These are phyloP conservation scores for Charanyca ferruginea DNA, from an alignment of 2,888 invertebrate species.

Conservation along the genomic window DNA sequence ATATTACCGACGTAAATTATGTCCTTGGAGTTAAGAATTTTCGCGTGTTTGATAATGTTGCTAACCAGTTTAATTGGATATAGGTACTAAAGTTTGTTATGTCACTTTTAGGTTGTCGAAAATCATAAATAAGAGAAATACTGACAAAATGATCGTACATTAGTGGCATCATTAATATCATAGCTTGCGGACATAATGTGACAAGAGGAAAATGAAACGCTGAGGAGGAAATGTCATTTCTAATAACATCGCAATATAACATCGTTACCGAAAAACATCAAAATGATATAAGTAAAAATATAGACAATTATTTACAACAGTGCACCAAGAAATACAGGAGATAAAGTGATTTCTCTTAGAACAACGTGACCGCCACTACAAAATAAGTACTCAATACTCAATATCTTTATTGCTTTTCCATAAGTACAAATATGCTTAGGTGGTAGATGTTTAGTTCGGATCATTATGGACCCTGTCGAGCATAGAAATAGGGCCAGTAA, in stretches of 20 bases:
- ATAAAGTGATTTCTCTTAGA: not conserved
- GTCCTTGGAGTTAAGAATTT: slow-evolving; percentile 40
- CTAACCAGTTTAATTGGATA: slow-evolving; percentile 4
- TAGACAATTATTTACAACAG: slow-evolving; percentile 23
- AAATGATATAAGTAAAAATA: slow-evolving; percentile 61
- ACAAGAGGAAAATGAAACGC: slow-evolving; percentile 62
- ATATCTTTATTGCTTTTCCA: too few species aligned
- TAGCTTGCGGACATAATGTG: slow-evolving; percentile 68
- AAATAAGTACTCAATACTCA: too few species aligned
- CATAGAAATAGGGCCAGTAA: too few species aligned
- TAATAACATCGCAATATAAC: slow-evolving; percentile 57
- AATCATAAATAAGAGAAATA: not conserved
- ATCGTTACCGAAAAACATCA: slow-evolving; percentile 64
- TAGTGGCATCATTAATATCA: slow-evolving; percentile 69
- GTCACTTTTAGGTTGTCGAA: not conserved
- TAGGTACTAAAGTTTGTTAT: not conserved
- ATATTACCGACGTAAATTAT: slow-evolving; percentile 53
- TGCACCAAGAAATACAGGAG: slow-evolving; percentile 1
- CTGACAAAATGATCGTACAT: slow-evolving; percentile 42
- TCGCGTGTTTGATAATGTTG: slow-evolving; percentile 4
- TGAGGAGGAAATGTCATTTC: slow-evolving; percentile 61
- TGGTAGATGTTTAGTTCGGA: too few species aligned
- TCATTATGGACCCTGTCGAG: too few species aligned
- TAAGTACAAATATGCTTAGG: too few species aligned
- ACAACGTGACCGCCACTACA: too few species aligned